Evolutionary conservation across 2,888 invertebrate species (phyloP), one percentile per base, ranked within the genome.

Genomic region (Euphydryas editha): DNA sequence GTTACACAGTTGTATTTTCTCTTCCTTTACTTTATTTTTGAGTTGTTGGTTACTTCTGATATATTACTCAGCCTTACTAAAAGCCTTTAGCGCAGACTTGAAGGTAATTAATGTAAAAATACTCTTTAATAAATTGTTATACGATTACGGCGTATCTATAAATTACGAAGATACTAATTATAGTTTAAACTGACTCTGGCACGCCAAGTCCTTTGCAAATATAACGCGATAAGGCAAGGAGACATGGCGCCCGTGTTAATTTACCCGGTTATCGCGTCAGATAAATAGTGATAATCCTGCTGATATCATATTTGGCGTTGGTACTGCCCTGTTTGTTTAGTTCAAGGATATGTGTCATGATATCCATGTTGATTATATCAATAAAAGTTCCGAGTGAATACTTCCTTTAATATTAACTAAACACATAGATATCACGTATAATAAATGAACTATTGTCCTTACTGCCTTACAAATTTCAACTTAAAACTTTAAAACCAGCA

Each of bases 231-330:
- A 65, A 62, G 65, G 58, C 55, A n/a, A 51, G 47, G 68, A 65
- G 70, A 68, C 76, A 74, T 71, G 80, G 77, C 81, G 80, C 81
- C 76, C 77, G 76, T 76, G 79, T 82, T 83, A 83, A 81, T 86
- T 81, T 73, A 67, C 78, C 73, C 74, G 71, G 78, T 80, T 87
- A 87, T 88, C 65, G 62, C 87, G 67, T 65, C 64, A 78, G 84
- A 86, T 86, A 86, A 85, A 84, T 83, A 80, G 75, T 80, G 87
- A 88, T 90, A 89, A 87, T 84, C 81, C 85, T 61, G 75, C 67
- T 82, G 85, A 84, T 87, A 85, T 85, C 84, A 81, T 76, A 77
- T 71, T 72, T 72, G 76, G 76, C 77, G 79, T 72, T 76, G 68
- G 64, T 73, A 66, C 69, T 72, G 76, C 76, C 78, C 78, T 81